Conservation (phyloP, 2,797 vertebrate genomes). For the Sphenodon punctatus region DNA sequence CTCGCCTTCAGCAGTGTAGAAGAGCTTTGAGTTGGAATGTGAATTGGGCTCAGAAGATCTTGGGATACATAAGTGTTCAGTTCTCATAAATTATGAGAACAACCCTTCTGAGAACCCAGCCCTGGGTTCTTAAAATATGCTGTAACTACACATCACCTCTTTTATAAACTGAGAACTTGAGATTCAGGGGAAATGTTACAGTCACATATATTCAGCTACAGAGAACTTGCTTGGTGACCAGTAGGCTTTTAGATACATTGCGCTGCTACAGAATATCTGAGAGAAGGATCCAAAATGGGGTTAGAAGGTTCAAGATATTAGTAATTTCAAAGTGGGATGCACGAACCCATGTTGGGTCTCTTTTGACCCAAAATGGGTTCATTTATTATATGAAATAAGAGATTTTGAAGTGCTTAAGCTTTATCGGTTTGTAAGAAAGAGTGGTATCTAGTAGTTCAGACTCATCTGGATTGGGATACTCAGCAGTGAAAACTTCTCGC, state of each 20-base stretch:
- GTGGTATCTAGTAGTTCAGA: not conserved
- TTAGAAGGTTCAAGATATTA: not conserved
- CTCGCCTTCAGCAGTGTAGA: not conserved
- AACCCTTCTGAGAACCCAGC: not conserved
- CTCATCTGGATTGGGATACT: not conserved
- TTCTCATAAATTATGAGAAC: not conserved
- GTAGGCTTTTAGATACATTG: not conserved
- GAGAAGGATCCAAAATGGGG: not conserved
- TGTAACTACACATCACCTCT: not conserved
- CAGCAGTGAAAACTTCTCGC: not conserved
- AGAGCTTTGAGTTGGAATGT: not conserved
- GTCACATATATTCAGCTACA: not conserved
- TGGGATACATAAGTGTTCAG: not conserved
- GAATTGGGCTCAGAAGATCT: not conserved
- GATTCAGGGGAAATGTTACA: not conserved
- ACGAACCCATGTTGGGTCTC: not conserved
- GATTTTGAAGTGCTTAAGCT: not conserved
- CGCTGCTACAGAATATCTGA: no score
- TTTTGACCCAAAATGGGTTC: not conserved
- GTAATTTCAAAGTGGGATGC: not conserved
- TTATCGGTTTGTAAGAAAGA: not conserved
- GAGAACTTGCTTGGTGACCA: no score
- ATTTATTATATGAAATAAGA: not conserved
- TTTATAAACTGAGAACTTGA: not conserved
- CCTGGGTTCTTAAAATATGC: not conserved